Base-by-base conservation (phyloP, 1,140 invertebrate genomes). In the Drosophila littoralis region DNA sequence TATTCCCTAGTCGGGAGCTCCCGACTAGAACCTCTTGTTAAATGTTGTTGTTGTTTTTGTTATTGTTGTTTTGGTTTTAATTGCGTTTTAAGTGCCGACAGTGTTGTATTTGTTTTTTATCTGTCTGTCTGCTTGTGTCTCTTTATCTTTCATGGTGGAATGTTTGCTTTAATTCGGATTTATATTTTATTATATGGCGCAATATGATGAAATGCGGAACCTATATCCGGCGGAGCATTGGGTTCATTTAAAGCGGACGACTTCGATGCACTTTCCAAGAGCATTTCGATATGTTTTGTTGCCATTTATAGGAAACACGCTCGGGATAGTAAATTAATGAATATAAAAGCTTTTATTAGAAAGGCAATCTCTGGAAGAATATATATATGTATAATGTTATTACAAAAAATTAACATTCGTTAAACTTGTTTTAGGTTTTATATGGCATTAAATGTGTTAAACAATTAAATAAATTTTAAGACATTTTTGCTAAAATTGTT, bases 1-100 rank as follows among this genome's bases (percentile, higher is more conserved):
- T n/a, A n/a, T n/a, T n/a, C n/a, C n/a, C n/a, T n/a, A n/a, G n/a
- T n/a, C n/a, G n/a, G n/a, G n/a, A n/a, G n/a, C n/a, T n/a, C n/a
- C n/a, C n/a, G n/a, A n/a, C n/a, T n/a, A n/a, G n/a, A n/a, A n/a
- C n/a, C n/a, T n/a, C n/a, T n/a, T n/a, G n/a, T n/a, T 38, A 22
- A 64, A 50, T 51, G 32, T 17, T 65, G 17, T 33, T 64, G 7
- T 43, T 45, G 63, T 65, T 28, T 0, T 70, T 64, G 42, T 45
- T 48, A n/a, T n/a, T n/a, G n/a, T n/a, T n/a, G n/a, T n/a, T 6
- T 57, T 43, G 45, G 17, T 48, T 63, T 52, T 64, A 64, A 71
- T 75, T 75, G 73, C 73, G 66, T 65, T 71, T 71, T 54, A 32
- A 48, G 32, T 38, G 17, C 17, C 46, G 22, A 28, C 12, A 10